phyloP scores from a whole-genome alignment of 2,888 invertebrate genomes.

The Resseliella maxima region DNA sequence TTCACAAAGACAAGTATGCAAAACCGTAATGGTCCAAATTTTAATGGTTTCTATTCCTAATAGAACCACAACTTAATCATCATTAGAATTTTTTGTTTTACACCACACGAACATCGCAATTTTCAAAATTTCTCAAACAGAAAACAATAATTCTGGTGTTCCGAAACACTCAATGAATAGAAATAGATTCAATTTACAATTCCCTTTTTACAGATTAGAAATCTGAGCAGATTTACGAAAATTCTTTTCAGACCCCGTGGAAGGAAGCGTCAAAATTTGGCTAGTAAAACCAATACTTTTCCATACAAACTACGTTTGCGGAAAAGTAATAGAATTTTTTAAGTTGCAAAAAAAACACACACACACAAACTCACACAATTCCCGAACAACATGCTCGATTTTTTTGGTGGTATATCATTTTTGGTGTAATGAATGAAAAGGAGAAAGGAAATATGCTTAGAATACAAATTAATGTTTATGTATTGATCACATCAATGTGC shows the following conservation, averaged over 20 bases:
- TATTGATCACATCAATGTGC: neutral
- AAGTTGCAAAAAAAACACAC: too few species aligned
- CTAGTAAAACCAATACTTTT: too few species aligned
- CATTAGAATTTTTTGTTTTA: slow-evolving; percentile 13
- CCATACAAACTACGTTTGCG: too few species aligned
- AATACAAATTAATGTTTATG: slow-evolving; percentile 28
- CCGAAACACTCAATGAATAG: neutral
- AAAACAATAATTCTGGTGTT: slow-evolving; percentile 6
- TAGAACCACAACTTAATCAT: neutral
- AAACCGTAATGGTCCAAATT: too few species aligned
- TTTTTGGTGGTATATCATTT: too few species aligned
- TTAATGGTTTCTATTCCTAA: slow-evolving; percentile 1
- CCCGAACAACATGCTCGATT: too few species aligned
- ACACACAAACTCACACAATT: too few species aligned
- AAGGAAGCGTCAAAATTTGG: neutral
- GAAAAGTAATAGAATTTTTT: too few species aligned
- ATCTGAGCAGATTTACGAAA: slow-evolving; percentile 6
- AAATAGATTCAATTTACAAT: slow-evolving; percentile 13
- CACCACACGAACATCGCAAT: neutral
- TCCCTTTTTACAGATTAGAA: slow-evolving; percentile 13
- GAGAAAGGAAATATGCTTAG: slow-evolving; percentile 43
- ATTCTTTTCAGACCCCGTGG: slow-evolving; percentile 13
- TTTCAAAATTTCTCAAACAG: slow-evolving; percentile 3
- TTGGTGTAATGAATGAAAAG: neutral
- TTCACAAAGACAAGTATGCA: neutral